Conservation (phyloP, 2,797 vertebrate species). For the Spea hammondii region DNA sequence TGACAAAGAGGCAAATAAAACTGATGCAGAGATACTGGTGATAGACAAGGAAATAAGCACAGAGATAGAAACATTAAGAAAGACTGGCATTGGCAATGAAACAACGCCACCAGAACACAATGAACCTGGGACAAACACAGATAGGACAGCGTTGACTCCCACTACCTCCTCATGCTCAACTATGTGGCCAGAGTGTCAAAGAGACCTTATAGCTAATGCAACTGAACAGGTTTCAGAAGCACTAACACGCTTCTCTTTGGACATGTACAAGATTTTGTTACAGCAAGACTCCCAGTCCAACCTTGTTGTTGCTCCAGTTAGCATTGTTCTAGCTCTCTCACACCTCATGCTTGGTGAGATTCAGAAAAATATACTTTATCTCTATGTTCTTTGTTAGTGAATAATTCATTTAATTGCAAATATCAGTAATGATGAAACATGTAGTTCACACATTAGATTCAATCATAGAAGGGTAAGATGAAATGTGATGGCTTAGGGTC, state of each 20-base stretch:
- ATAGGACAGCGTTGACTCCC: too few relatives aligned
- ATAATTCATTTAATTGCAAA: too few relatives aligned
- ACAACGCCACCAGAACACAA: background rate
- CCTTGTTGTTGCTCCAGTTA: slow-evolving; percentile 28
- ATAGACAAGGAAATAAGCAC: background rate
- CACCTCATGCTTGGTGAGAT: slow-evolving; percentile 33
- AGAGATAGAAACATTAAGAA: background rate
- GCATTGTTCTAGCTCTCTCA: slow-evolving; percentile 24
- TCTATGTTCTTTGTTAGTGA: too few relatives aligned
- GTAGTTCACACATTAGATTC: too few relatives aligned
- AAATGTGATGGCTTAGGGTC: too few relatives aligned
- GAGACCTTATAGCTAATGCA: background rate
- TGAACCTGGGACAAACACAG: too few relatives aligned
- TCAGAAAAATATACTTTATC: background rate
- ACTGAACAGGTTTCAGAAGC: background rate
- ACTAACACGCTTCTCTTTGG: slow-evolving; percentile 6
- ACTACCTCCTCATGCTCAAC: background rate
- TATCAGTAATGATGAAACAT: too few relatives aligned
- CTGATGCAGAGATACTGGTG: too few relatives aligned
- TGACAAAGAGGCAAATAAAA: too few relatives aligned
- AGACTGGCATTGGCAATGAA: background rate
- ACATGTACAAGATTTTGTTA: slow-evolving; percentile 8
- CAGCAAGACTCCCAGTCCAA: background rate
- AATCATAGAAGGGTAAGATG: too few relatives aligned
- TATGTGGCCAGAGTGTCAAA: slow-evolving; percentile 13